Evolutionary conservation across 92 coral and sea anemone species (phyloP).

Genomic region (Virgularia gustaviana): DNA sequence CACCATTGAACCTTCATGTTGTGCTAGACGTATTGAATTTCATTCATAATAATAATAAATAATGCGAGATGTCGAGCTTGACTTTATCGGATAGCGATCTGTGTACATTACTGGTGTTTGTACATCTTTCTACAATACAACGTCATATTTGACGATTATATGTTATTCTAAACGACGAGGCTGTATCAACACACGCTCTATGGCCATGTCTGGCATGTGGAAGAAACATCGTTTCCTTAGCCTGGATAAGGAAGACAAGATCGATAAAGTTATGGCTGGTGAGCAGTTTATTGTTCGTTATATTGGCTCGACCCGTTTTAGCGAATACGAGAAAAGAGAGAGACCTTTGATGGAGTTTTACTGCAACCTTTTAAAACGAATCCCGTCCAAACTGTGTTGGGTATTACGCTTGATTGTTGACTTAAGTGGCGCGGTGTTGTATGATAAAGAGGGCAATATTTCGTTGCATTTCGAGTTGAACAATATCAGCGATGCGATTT

Average conservation of each 20-base stretch:
- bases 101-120: no score
- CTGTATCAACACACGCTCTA: background rate
- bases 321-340: background rate
- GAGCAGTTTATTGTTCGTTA: background rate
- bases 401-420: conserved; percentile 2
- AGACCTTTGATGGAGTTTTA: background rate
- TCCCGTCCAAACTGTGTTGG: background rate
- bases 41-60: no score
- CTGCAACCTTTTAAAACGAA: background rate
- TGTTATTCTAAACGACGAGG: no score
- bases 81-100: no score
- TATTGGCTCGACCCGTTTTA: conserved; percentile 5
- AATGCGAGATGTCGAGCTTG: no score
- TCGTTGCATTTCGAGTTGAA: background rate
- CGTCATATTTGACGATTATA: no score
- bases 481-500: conserved; percentile 14
- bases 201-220: conserved; percentile 30
- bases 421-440: conserved; percentile 26
- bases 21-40: no score
- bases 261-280: conserved; percentile 16
- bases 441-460: background rate
- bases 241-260: conserved; percentile 1
- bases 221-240: conserved; percentile 20
- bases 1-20: no score
- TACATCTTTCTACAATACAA: no score